These are phyloP conservation scores for Umimayanthus kanabou DNA, from an alignment of 92 coral and sea anemone genomes.

Conservation along the genomic window DNA sequence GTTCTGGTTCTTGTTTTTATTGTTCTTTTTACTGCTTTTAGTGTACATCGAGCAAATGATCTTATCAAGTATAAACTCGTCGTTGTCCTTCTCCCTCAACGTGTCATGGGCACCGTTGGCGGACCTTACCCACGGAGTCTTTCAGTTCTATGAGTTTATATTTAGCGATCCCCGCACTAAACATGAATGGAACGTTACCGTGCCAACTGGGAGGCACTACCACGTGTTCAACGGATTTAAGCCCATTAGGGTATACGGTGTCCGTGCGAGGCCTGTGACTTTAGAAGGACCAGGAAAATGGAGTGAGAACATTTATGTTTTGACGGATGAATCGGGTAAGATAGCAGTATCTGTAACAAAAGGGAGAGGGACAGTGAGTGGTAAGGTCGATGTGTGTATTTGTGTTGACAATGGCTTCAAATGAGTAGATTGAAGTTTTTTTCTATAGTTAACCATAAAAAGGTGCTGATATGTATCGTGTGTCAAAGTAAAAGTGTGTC, in stretches of 20 bases:
- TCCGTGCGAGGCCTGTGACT: slow-evolving; percentile 30
- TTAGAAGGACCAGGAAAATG: slow-evolving; percentile 40
- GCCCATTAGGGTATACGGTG: neutral
- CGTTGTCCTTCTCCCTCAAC: slow-evolving; percentile 23
- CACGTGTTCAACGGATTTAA: neutral
- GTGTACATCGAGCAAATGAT: slow-evolving; percentile 31
- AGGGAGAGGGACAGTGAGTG: too few relatives aligned
- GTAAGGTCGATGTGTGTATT: too few relatives aligned
- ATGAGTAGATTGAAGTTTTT: too few relatives aligned
- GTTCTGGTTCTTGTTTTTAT: neutral
- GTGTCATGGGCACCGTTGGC: slow-evolving; percentile 4
- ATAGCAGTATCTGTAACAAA: neutral
- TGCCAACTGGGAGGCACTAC: neutral
- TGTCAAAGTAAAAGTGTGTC: too few relatives aligned
- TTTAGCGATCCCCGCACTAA: neutral
- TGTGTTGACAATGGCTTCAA: too few relatives aligned
- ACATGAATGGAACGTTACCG: neutral
- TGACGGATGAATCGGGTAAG: slow-evolving; percentile 35
- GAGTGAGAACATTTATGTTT: slow-evolving; percentile 28
- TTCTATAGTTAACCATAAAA: too few relatives aligned
- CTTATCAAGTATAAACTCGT: slow-evolving; percentile 9
- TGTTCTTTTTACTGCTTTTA: neutral
- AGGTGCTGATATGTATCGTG: too few relatives aligned
- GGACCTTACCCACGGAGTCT: slow-evolving; percentile 26
- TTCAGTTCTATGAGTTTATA: slow-evolving; percentile 12